Evolutionary conservation across 2,113 vertebrate genomes (phyloP), one percentile per base, ranked within the genome.

Genomic region (Peromyscus polionotus): DNA sequence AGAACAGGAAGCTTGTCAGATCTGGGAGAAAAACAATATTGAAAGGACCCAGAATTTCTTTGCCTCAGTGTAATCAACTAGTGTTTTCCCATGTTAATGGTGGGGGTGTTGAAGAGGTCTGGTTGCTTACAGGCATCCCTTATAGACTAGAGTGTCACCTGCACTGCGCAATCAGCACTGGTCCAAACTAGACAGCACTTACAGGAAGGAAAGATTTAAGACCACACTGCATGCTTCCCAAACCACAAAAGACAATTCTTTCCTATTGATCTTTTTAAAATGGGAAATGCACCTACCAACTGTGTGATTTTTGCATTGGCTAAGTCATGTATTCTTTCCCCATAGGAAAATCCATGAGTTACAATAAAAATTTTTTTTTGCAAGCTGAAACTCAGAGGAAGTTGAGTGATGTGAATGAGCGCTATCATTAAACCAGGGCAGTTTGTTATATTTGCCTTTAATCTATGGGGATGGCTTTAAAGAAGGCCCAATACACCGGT

Each of bases 331-430:
- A 61, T 75, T 96, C 57, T 96, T 80, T 96, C 24, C 26, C 20
- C 45, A 59, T 54, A 59, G 70, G n/a, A 63, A 84, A 90, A 20
- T 88, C 22, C 51, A 0, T 51, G 24, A 79, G 22, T 93, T 92
- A 42, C 36, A 91, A 93, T 87, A 0, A 68, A 79, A 95, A 57
- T 5, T 76, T 73, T 65, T 10, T 33, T 95, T 94, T 86, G 39
- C 79, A 77, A 93, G 1, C 57, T 80, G 73, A 73, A 95, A 68
- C 67, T 92, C 48, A 84, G 73, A 84, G 59, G 45, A 93, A 89
- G 48, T 51, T 83, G 45, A 3, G 19, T 57, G 73, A 91, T 81
- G 26, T 48, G 72, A 77, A 72, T 85, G 54, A 65, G 73, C 45
- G 57, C 14, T 77, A 17, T 81, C 83, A 79, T 94, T 17, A 72